These are phyloP conservation scores for Macrobrachium rosenbergii DNA, from an alignment of 1,140 invertebrate species.

Conservation along the genomic window DNA sequence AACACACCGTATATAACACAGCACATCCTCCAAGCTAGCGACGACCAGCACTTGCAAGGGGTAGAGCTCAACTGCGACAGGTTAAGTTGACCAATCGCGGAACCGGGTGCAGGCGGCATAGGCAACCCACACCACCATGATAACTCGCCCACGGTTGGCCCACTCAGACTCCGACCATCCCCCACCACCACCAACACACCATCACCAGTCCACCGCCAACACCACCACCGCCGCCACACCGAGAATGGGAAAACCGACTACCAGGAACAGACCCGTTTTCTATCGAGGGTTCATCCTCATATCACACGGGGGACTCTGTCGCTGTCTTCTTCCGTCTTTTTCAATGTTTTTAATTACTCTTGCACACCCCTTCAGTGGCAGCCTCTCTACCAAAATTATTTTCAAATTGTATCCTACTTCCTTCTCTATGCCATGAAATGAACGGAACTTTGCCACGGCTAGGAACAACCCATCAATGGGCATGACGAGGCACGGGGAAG, in stretches of 20 bases:
- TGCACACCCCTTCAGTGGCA: no score
- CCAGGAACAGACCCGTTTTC: no score
- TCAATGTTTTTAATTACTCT: no score
- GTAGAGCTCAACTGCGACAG: slow-evolving; percentile 48
- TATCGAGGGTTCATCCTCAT: no score
- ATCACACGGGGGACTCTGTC: no score
- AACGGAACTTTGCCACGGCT: not conserved
- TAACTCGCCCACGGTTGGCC: slow-evolving; percentile 25
- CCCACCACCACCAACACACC: not conserved
- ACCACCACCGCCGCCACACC: not conserved
- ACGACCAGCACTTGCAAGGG: slow-evolving; percentile 32
- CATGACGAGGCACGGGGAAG: not conserved
- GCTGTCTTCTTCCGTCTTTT: no score
- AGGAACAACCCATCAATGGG: not conserved
- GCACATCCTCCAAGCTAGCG: slow-evolving; percentile 30
- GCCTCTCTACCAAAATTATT: no score
- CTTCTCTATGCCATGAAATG: not conserved
- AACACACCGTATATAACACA: slow-evolving; percentile 22
- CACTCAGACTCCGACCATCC: no score
- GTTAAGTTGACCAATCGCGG: slow-evolving; percentile 45
- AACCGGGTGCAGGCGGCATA: not conserved
- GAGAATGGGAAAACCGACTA: no score
- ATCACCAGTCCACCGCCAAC: not conserved
- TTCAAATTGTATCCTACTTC: not conserved
- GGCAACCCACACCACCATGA: slow-evolving; percentile 16